Base-by-base conservation (phyloP, 2,797 vertebrate genomes). In the Hippoglossus hippoglossus region DNA sequence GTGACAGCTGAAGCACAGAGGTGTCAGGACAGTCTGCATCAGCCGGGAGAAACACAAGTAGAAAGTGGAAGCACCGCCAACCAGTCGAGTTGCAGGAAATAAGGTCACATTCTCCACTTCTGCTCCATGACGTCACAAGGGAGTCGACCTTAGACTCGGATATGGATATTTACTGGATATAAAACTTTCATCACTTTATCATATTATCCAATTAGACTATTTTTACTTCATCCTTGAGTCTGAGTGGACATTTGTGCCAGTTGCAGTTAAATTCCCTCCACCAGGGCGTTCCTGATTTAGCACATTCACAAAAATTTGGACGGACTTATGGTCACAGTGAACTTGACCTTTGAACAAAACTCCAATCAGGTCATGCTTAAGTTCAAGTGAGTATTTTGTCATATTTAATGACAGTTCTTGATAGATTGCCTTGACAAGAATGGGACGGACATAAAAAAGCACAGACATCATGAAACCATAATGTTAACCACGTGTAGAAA, bases 1-100 rank as follows among this genome's bases (percentile, higher is more conserved):
- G 79, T 66, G 89, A 91, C 92, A 93, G 90, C 88, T 92, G 90
- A 86, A 75, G 86, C 79, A 67, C 73, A 79, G 77, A 81, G 73
- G 84, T 77, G 79, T 81, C 86, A 77, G 61, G 75, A 72, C 74
- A 52, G 65, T 77, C 76, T 79, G 59, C 77, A 68, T 64, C 50
- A 58, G 71, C 68, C 60, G 22, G 22, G 6, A 75, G 53, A 87
- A 66, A 67, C 68, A 75, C 58, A 73, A 49, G 71, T 6, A 49
- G 24, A 21, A 46, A 62, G 57, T 8, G 5, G 12, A 39, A 18
- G 36, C 21, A 5, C 36, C 18, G 4, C 21, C 54, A 46, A 53
- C 25, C 11, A 21, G 55, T 21, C 8, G 12, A n/a, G 28, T 12
- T 21, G 26, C 16, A 56, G 26, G 26, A 57, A 41, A 19, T 5